phyloP scores from a whole-genome alignment of 2,888 invertebrate species.

The Agrypnus murinus region DNA sequence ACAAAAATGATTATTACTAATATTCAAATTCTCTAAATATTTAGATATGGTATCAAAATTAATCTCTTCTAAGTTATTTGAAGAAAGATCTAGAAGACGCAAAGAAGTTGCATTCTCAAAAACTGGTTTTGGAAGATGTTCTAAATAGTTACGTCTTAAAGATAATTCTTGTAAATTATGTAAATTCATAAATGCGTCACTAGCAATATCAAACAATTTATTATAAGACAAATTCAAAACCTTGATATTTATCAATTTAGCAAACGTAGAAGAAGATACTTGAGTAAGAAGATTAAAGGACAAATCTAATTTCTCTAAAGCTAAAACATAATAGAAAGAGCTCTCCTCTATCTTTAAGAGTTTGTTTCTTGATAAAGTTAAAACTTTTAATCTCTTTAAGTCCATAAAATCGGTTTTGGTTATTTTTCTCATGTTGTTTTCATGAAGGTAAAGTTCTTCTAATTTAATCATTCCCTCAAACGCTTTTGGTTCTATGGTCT shows the following conservation, averaged over 20 bases:
- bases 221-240: conserved; percentile 33
- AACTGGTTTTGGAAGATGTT: neutral
- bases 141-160: conserved; percentile 22
- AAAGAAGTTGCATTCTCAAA: conserved; percentile 22
- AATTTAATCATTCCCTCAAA: conserved; percentile 7
- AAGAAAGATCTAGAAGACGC: conserved; percentile 32
- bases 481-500: conserved; percentile 5
- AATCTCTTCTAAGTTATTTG: conserved; percentile 25
- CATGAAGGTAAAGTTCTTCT: conserved; percentile 14
- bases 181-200: conserved; percentile 13
- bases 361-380: conserved; percentile 37
- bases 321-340: conserved; percentile 8
- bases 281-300: conserved; percentile 1
- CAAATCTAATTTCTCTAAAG: conserved; percentile 33
- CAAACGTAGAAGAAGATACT: conserved; percentile 6
- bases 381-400: conserved; percentile 23
- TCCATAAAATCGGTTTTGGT: neutral
- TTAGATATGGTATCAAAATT: conserved; percentile 25
- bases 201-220: conserved; percentile 17
- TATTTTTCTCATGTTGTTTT: conserved; percentile 13
- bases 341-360: conserved; percentile 6
- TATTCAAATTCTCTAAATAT: conserved; percentile 22
- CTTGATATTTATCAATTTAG: neutral
- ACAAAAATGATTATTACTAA: conserved; percentile 27
- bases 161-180: conserved; percentile 19